Evolutionary conservation across 2,888 invertebrate species (phyloP).

Genomic region (Hypsopygia costalis): DNA sequence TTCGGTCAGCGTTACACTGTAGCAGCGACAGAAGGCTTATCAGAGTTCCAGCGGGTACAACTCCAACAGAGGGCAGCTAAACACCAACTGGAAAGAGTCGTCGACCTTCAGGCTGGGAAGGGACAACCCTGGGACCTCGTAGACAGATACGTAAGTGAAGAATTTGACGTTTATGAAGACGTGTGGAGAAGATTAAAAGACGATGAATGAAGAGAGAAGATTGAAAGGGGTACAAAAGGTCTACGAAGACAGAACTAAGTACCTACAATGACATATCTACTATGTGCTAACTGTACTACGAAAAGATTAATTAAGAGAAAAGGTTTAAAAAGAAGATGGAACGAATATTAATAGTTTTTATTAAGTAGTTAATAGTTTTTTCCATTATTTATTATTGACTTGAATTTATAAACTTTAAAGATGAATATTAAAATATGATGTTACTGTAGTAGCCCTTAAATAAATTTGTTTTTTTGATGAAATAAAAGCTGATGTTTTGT

Average conservation of each 20-base stretch:
- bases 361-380: too few species aligned
- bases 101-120: constrained; percentile 82
- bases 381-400: too few species aligned
- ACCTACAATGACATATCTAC: too few species aligned
- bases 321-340: too few species aligned
- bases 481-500: too few species aligned
- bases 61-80: constrained; percentile 78
- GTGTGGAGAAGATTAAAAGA: constrained; percentile 24
- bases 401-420: too few species aligned
- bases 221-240: constrained; percentile 25
- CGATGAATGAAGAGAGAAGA: constrained; percentile 24
- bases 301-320: too few species aligned
- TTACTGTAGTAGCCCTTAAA: too few species aligned
- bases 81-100: constrained; percentile 80
- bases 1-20: constrained; percentile 87
- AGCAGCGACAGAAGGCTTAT: constrained; percentile 85
- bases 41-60: constrained; percentile 85
- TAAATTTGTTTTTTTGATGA: too few species aligned
- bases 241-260: neutral
- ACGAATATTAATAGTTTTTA: too few species aligned
- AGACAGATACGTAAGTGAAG: constrained; percentile 80
- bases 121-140: constrained; percentile 82
- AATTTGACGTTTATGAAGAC: constrained; percentile 12
- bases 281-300: too few species aligned
- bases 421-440: too few species aligned